These are phyloP conservation scores for Terebella lapidaria DNA, from an alignment of 2,888 invertebrate species.

Conservation along the genomic window DNA sequence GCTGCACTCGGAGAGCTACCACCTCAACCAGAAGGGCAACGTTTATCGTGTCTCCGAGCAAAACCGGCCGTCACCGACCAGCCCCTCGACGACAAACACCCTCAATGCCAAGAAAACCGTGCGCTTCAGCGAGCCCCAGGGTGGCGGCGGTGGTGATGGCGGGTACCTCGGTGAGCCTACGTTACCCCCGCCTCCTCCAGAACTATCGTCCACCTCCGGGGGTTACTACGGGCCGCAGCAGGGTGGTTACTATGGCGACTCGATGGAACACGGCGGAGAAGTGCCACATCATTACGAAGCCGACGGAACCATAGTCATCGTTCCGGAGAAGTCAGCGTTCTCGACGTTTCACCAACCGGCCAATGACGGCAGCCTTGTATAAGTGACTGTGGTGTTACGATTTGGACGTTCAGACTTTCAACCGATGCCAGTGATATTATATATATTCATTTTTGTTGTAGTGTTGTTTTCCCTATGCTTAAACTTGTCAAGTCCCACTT, in stretches of 20 bases:
- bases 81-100: background rate
- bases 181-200: slow-evolving; percentile 2
- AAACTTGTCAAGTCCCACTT: too few species aligned
- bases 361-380: background rate
- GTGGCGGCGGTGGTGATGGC: background rate
- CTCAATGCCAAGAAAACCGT: background rate
- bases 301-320: background rate
- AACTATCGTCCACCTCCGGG: background rate
- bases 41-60: background rate
- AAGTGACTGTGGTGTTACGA: too few species aligned
- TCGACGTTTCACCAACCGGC: background rate
- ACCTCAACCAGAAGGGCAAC: slow-evolving; percentile 5
- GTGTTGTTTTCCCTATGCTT: too few species aligned
- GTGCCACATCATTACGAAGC: too few species aligned
- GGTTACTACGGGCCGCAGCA: background rate
- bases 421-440: too few species aligned
- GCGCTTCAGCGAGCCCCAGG: slow-evolving; percentile 1
- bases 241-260: background rate
- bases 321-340: background rate
- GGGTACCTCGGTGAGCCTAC: background rate
- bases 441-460: too few species aligned
- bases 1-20: slow-evolving; percentile 3
- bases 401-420: too few species aligned
- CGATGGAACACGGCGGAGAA: too few species aligned
- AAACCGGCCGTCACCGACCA: too few species aligned